Evolutionary conservation across 2,113 vertebrate species (phyloP), one percentile per base, ranked within the genome.

Genomic region (Clarias batrachus): DNA sequence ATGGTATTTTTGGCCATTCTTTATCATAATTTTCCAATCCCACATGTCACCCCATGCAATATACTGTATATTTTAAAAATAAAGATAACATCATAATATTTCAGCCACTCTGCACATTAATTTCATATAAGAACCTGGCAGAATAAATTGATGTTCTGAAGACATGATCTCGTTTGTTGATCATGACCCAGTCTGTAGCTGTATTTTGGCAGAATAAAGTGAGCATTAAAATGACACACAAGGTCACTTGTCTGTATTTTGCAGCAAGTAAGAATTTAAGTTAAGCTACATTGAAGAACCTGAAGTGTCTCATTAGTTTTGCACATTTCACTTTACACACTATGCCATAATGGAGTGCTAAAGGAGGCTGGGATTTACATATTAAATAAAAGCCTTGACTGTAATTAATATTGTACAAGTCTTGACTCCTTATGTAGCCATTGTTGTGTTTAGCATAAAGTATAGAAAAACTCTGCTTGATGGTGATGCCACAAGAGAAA

Each of bases 401-500:
- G 90, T 88, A 91, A 93, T 91, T 89, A 92, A 86, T 56, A 87
- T 48, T 59, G 77, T 83, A 66, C 59, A 76, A 85, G 21, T 71
- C 86, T 80, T 83, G 85, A 85, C 85, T 84, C 65, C 76, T 74
- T 60, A 68, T 57, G 13, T 23, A 63, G 85, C 83, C n/a, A n/a
- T 68, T 63, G 56, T 62, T 88, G 57, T 87, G 56, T 74, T 89
- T 70, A 88, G 63, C 59, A 89, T 76, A 74, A 76, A 84, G 85
- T 87, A 71, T 87, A 91, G 3, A 85, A 70, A 77, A 84, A 84
- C 77, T 79, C 66, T 37, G 48, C 41, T 78, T 90, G 90, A 88
- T 89, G 87, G 83, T 79, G 66, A 83, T 79, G 82, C 78, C 92
- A 91, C 90, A 80, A 89, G 90, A 92, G 90, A 90, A 90, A 91